Percentiles rank a stretch among this genome's conserved stretches.
phyloP scores from a whole-genome alignment of 2,797 vertebrate species.

The Protosalanx chinensis region DNA sequence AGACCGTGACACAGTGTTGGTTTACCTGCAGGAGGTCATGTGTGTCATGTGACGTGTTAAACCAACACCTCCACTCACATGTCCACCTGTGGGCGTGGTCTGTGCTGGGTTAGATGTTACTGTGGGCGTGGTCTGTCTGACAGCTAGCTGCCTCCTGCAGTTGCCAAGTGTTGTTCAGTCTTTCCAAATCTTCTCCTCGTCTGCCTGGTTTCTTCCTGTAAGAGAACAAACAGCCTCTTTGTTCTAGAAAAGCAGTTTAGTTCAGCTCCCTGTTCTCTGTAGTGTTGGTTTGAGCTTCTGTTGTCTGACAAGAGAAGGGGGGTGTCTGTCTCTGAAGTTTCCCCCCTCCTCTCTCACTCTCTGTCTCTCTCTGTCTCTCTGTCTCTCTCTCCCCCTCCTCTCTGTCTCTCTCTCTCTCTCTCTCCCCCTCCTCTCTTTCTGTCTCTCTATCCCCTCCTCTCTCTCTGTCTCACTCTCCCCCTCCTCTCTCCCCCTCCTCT shows the following conservation, averaged over 20 bases:
- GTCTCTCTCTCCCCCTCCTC: background rate
- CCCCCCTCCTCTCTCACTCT: background rate
- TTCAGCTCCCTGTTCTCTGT: conserved; percentile 22
- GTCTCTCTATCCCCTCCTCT: background rate
- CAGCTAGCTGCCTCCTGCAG: too few relatives aligned
- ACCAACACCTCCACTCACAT: background rate
- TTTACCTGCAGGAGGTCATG: too few relatives aligned
- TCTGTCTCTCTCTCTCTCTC: background rate
- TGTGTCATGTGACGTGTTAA: background rate
- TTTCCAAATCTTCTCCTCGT: conserved; percentile 63
- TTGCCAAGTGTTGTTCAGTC: conserved; percentile 75
- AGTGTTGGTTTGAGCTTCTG: too few relatives aligned
- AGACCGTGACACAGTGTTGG: too few relatives aligned
- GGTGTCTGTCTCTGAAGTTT: conserved; percentile 23
- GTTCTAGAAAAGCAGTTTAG: conserved; percentile 30
- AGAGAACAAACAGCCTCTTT: conserved; percentile 25
- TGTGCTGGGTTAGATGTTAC: conserved; percentile 56
- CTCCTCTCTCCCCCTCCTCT: conserved; percentile 70
- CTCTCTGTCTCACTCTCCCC: conserved; percentile 57
- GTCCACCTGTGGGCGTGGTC: conserved; percentile 46
- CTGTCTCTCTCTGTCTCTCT: background rate
- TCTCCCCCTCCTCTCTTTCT: background rate
- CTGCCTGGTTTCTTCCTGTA: conserved; percentile 31
- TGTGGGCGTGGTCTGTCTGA: too few relatives aligned
- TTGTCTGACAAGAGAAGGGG: conserved; percentile 27